These are phyloP conservation scores for Sarcophaga carnaria DNA, from an alignment of 2,888 invertebrate species.

Conservation along the genomic window DNA sequence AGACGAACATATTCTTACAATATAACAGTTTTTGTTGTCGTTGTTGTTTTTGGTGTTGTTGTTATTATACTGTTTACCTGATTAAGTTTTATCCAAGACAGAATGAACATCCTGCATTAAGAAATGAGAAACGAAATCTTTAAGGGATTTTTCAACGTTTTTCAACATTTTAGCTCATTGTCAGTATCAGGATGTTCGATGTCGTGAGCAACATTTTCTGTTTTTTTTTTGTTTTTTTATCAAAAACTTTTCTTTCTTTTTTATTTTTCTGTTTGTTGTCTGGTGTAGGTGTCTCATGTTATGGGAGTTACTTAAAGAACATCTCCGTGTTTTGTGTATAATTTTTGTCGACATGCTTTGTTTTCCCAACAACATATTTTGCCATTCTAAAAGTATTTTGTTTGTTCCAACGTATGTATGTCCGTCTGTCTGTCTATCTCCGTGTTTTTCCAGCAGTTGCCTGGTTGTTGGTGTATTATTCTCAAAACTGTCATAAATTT, in stretches of 20 bases:
- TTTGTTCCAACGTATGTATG: not conserved
- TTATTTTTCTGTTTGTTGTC: slow-evolving; percentile 6
- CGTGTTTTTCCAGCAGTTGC: not conserved
- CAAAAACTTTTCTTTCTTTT: slow-evolving; percentile 28
- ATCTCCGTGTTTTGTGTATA: slow-evolving; percentile 25
- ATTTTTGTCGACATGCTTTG: slow-evolving; percentile 66
- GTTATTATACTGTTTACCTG: slow-evolving; percentile 45
- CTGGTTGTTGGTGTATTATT: slow-evolving; percentile 73
- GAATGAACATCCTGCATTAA: slow-evolving; percentile 63
- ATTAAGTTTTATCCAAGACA: slow-evolving; percentile 63
- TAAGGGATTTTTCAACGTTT: not conserved
- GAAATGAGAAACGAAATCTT: slow-evolving; percentile 35
- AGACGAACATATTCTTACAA: slow-evolving; percentile 41
- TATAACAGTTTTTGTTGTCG: slow-evolving; percentile 25
- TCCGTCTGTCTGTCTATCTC: not conserved
- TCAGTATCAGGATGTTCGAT: slow-evolving; percentile 65
- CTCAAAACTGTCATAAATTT: slow-evolving; percentile 81
- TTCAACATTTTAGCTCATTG: slow-evolving; percentile 47
- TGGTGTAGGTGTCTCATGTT: slow-evolving; percentile 51
- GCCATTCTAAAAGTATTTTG: slow-evolving; percentile 55
- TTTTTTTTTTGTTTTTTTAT: slow-evolving; percentile 39
- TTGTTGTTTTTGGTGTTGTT: slow-evolving; percentile 11
- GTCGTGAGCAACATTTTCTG: slow-evolving; percentile 61
- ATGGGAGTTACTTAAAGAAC: slow-evolving; percentile 40
- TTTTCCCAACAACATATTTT: slow-evolving; percentile 56